Percentiles rank a stretch among this genome's conserved stretches.
phyloP scores from a whole-genome alignment of 1,140 invertebrate species.

The Choristoneura fumiferana region DNA sequence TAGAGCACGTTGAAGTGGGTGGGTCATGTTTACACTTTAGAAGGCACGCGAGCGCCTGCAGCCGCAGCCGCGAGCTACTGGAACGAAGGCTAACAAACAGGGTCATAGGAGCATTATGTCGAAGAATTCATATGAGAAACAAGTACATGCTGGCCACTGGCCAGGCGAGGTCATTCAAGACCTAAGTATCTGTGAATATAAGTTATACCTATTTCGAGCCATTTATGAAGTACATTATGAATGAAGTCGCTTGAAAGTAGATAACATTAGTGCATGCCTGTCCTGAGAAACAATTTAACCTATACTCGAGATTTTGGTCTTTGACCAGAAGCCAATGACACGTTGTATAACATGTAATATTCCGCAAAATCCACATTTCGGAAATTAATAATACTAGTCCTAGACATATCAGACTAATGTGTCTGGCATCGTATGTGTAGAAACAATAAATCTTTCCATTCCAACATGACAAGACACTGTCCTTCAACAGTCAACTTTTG shows the following conservation, averaged over 20 bases:
- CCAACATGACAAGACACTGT: slow-evolving; percentile 5
- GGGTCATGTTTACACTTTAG: slow-evolving; percentile 17
- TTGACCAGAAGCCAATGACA: no score
- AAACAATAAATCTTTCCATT: neutral
- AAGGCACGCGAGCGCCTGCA: neutral
- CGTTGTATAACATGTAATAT: no score
- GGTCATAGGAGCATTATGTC: slow-evolving; percentile 11
- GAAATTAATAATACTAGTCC: neutral
- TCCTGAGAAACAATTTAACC: no score
- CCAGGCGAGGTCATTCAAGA: no score
- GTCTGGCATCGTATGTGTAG: neutral
- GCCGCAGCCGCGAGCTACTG: slow-evolving; percentile 5
- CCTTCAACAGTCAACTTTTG: slow-evolving; percentile 9
- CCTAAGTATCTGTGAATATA: no score
- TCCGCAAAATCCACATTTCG: no score
- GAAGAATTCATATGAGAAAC: slow-evolving; percentile 13
- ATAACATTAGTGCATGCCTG: no score
- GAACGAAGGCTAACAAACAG: slow-evolving; percentile 12
- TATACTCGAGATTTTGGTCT: no score
- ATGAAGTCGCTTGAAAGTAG: no score
- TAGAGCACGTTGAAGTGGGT: slow-evolving; percentile 16
- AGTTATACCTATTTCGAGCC: no score
- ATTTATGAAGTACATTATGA: no score
- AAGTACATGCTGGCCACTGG: neutral
- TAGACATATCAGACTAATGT: neutral